Percentiles rank a stretch among this genome's conserved stretches.
These are phyloP conservation scores for Menidia beryllina DNA, from an alignment of 2,113 vertebrate species.

Conservation along the genomic window DNA sequence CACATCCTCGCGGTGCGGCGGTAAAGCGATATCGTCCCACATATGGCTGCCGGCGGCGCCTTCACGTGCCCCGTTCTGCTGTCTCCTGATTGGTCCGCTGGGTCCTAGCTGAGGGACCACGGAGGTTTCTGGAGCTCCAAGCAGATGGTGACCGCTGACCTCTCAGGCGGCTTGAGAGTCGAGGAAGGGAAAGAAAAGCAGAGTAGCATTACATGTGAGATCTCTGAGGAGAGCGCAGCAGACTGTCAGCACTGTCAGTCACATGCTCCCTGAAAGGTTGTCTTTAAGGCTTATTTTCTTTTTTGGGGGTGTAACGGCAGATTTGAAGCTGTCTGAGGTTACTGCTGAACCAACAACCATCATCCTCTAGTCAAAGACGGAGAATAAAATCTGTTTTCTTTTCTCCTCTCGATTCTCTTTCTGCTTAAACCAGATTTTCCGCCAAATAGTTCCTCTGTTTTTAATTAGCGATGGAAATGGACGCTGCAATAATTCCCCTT, in stretches of 20 bases:
- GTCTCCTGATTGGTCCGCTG: conserved; percentile 13
- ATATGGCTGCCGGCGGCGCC: neutral
- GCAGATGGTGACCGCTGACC: conserved; percentile 30
- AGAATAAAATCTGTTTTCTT: conserved; percentile 2
- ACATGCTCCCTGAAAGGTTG: conserved; percentile 9
- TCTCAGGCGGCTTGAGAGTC: neutral
- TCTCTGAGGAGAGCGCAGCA: conserved; percentile 16
- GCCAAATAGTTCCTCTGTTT: neutral
- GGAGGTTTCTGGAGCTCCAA: conserved; percentile 13
- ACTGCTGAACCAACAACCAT: conserved; percentile 6
- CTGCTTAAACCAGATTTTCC: conserved; percentile 1
- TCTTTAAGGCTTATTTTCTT: conserved; percentile 14
- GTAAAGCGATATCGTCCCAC: neutral
- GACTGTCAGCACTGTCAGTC: conserved; percentile 14
- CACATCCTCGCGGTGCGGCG: neutral
- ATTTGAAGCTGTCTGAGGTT: conserved; percentile 28
- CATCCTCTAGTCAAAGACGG: neutral
- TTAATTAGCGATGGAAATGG: neutral
- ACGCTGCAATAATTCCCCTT: neutral
- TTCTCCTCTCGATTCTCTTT: neutral
- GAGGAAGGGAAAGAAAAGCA: conserved; percentile 26
- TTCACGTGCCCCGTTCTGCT: neutral
- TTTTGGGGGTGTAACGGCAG: neutral
- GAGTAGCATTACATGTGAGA: conserved; percentile 18
- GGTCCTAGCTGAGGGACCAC: neutral